Percentiles rank a stretch among this genome's conserved stretches.
These are phyloP conservation scores for Halocaridina rubra DNA, from an alignment of 2,888 invertebrate genomes.

Conservation along the genomic window DNA sequence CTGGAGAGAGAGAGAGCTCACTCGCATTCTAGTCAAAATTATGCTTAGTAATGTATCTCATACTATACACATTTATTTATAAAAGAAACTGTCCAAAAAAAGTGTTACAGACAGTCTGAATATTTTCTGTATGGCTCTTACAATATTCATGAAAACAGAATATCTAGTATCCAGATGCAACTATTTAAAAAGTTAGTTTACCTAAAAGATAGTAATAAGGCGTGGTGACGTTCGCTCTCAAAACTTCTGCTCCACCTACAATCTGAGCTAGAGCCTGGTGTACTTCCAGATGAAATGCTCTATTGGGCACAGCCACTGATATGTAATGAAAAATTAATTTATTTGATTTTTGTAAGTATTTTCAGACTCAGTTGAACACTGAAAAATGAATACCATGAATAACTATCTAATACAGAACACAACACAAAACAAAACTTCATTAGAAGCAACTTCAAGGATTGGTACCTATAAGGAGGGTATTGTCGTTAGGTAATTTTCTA, in stretches of 20 bases:
- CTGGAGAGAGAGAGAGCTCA: conserved; percentile 47
- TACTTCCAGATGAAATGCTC: conserved; percentile 61
- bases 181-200: conserved; percentile 64
- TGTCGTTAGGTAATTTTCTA: too few relatives aligned
- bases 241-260: conserved; percentile 53
- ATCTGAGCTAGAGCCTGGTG: conserved; percentile 43
- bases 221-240: conserved; percentile 66
- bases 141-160: background rate
- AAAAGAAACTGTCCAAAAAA: background rate
- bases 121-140: background rate
- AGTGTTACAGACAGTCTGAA: background rate
- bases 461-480: background rate
- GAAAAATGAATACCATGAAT: background rate
- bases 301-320: conserved; percentile 50
- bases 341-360: background rate
- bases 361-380: background rate
- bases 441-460: background rate
- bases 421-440: background rate
- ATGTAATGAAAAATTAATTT: background rate
- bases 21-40: background rate
- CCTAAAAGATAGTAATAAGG: conserved; percentile 71
- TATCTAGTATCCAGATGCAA: background rate
- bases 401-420: background rate
- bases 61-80: too few relatives aligned
- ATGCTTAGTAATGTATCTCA: too few relatives aligned